phyloP scores from a whole-genome alignment of 2,888 invertebrate species.

The Calephelis perditalis region DNA sequence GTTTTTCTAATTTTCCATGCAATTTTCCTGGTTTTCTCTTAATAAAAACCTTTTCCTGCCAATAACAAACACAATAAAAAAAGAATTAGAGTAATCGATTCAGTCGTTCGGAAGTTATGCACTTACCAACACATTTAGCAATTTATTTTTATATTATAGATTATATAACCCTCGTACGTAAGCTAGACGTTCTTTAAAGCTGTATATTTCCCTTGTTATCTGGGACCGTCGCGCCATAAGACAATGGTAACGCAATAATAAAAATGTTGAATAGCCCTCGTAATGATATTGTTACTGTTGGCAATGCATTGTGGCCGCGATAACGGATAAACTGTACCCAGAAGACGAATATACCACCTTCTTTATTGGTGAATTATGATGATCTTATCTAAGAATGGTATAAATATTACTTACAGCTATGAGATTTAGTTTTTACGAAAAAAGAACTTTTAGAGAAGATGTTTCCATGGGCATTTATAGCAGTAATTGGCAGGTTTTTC shows the following conservation, averaged over 20 bases:
- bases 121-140: too few relatives aligned
- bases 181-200: slow-evolving; percentile 19
- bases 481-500: too few relatives aligned
- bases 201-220: slow-evolving; percentile 55
- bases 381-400: slow-evolving; percentile 24
- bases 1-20: too few relatives aligned
- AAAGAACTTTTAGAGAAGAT: too few relatives aligned
- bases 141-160: too few relatives aligned
- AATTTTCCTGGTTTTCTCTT: too few relatives aligned
- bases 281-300: slow-evolving; percentile 69
- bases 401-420: slow-evolving; percentile 18
- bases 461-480: too few relatives aligned
- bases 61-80: too few relatives aligned
- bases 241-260: slow-evolving; percentile 78
- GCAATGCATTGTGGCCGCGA: slow-evolving; percentile 69
- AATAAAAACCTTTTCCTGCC: too few relatives aligned
- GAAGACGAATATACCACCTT: slow-evolving; percentile 38
- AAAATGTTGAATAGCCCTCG: slow-evolving; percentile 78
- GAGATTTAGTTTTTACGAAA: too few relatives aligned
- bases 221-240: slow-evolving; percentile 70
- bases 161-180: background rate
- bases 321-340: slow-evolving; percentile 79
- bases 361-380: slow-evolving; percentile 23
- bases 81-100: too few relatives aligned
- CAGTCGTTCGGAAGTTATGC: too few relatives aligned